A percentile compares a stretch with the other conserved stretches of the same genome.
Conservation (phyloP, 2,113 vertebrate species). For the Bufo bufo region DNA sequence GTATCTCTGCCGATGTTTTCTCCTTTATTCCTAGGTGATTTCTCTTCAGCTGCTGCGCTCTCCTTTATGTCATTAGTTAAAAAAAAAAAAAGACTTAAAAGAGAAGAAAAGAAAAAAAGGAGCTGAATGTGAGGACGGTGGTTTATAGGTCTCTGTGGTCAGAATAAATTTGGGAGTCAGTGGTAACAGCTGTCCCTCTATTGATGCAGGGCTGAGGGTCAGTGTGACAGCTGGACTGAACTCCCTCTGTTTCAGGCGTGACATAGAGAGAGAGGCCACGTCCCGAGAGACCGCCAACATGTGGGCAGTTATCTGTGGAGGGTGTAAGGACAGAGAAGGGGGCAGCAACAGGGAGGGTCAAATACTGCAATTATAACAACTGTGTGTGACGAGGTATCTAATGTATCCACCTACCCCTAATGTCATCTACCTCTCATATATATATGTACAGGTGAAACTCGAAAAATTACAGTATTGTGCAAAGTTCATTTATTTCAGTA, state of each 20-base stretch:
- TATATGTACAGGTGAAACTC: too few relatives aligned
- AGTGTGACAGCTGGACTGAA: conserved; percentile 47
- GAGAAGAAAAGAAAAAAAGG: neutral
- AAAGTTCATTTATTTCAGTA: too few relatives aligned
- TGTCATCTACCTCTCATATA: too few relatives aligned
- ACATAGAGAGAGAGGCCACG: neutral
- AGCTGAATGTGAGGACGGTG: neutral
- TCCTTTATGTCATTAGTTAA: neutral
- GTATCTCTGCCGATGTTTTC: too few relatives aligned
- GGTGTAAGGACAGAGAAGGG: neutral
- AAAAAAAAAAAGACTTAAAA: neutral
- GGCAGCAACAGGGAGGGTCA: neutral
- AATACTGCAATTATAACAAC: too few relatives aligned
- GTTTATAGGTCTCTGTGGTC: conserved; percentile 24
- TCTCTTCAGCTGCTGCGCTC: neutral
- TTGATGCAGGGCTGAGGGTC: conserved; percentile 33
- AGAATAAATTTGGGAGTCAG: conserved; percentile 38
- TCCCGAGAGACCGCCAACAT: neutral
- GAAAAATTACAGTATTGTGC: too few relatives aligned
- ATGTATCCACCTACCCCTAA: too few relatives aligned
- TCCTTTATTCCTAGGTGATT: too few relatives aligned
- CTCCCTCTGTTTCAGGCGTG: conserved; percentile 10
- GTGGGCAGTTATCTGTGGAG: neutral
- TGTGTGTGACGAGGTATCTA: too few relatives aligned
- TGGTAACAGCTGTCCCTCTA: conserved; percentile 51